A percentile compares a stretch with the other conserved stretches of the same genome.
Evolutionary conservation across 1,140 invertebrate genomes (phyloP).

Genomic region (Leptopilina clavipes): DNA sequence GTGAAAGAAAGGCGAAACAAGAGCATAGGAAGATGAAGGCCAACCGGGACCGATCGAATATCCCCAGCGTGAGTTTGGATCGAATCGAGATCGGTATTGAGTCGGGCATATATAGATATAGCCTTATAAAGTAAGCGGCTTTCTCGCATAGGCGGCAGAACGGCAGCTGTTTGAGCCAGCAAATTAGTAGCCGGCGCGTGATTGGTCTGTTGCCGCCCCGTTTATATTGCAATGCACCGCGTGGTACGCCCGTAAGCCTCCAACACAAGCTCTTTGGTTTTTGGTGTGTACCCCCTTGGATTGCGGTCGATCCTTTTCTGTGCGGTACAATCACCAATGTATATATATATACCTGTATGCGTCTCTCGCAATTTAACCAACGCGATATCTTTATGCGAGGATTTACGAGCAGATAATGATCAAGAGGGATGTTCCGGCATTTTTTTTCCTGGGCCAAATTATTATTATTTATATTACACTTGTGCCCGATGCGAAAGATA

Average conservation of each 20-base stretch:
- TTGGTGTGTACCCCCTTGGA: slow-evolving; percentile 37
- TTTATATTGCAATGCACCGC: slow-evolving; percentile 68
- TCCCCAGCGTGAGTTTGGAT: slow-evolving; percentile 66
- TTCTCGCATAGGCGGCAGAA: slow-evolving; percentile 72
- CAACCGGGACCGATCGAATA: background rate
- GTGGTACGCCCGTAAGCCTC: slow-evolving; percentile 44
- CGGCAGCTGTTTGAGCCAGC: slow-evolving; percentile 74
- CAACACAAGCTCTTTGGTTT: background rate
- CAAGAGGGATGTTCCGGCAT: slow-evolving; percentile 71
- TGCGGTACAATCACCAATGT: slow-evolving; percentile 36
- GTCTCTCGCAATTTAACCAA: slow-evolving; percentile 71
- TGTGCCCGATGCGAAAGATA: slow-evolving; percentile 1
- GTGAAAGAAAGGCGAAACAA: slow-evolving; percentile 58
- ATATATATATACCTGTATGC: slow-evolving; percentile 53
- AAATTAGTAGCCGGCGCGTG: slow-evolving; percentile 75
- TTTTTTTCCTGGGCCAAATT: slow-evolving; percentile 66
- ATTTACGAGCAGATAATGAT: slow-evolving; percentile 75
- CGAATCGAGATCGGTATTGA: slow-evolving; percentile 68
- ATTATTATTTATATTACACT: slow-evolving; percentile 72
- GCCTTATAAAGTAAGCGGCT: slow-evolving; percentile 60
- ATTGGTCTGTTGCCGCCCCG: slow-evolving; percentile 75
- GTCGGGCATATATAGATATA: slow-evolving; percentile 54
- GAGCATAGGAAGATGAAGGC: slow-evolving; percentile 55
- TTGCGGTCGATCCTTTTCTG: slow-evolving; percentile 42
- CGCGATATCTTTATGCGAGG: slow-evolving; percentile 73